Conservation (phyloP, 1,140 invertebrate species). For the Drosophila sturtevanti region DNA sequence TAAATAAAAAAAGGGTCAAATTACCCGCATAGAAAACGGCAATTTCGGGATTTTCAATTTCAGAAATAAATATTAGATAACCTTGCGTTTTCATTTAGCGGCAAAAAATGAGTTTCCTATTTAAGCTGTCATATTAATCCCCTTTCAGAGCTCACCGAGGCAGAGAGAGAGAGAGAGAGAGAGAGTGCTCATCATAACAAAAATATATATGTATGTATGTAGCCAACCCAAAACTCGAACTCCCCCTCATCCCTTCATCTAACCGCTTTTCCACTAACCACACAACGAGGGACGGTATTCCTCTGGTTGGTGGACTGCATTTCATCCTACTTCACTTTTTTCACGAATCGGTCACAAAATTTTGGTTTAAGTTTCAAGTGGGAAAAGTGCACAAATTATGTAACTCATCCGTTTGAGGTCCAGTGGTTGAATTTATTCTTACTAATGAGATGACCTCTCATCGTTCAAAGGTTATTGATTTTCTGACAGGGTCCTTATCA, state of each 20-base stretch:
- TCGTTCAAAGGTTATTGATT: background rate
- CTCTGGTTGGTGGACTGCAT: background rate
- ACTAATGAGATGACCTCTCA: constrained; percentile 7
- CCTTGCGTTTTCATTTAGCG: constrained; percentile 12
- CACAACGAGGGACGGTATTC: background rate
- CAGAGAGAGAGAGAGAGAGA: background rate
- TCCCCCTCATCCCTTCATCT: background rate
- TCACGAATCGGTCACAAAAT: background rate
- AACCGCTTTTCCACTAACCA: no score
- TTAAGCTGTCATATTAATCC: constrained; percentile 21
- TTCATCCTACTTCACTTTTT: background rate
- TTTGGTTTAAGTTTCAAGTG: constrained; percentile 9
- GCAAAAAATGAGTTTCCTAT: constrained; percentile 19
- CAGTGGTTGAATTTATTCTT: background rate
- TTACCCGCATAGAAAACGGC: constrained; percentile 13
- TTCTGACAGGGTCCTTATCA: background rate
- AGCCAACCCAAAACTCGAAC: background rate
- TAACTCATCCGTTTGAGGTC: constrained; percentile 10
- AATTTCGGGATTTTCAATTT: constrained; percentile 14
- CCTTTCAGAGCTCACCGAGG: constrained; percentile 1
- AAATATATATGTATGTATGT: background rate
- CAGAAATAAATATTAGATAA: constrained; percentile 21
- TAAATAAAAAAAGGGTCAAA: constrained; percentile 16
- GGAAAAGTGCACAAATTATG: constrained; percentile 3
- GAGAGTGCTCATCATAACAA: background rate